A percentile compares a stretch with the other conserved stretches of the same genome.
Conservation (phyloP, 1,140 invertebrate genomes). For the Magallana gigas region DNA sequence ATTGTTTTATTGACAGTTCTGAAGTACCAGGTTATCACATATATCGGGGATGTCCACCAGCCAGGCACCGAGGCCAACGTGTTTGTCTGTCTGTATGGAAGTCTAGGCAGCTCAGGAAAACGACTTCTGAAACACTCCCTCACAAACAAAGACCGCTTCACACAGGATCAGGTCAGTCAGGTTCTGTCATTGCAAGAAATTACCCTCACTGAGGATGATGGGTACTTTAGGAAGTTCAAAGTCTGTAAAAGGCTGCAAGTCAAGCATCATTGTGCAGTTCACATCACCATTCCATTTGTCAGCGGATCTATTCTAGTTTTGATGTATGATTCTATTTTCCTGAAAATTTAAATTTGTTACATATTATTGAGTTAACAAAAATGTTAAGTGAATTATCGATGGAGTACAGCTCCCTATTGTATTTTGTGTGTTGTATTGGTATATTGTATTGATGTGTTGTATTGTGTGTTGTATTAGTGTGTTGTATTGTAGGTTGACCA, state of each 20-base stretch:
- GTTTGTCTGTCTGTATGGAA: slow-evolving; percentile 69
- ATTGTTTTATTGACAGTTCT: slow-evolving; percentile 59
- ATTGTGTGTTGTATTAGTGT: not conserved
- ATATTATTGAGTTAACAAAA: too few species aligned
- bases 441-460: not conserved
- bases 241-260: too few species aligned
- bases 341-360: too few species aligned
- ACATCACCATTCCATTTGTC: too few species aligned
- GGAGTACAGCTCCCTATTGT: too few species aligned
- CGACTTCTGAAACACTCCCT: slow-evolving; percentile 66
- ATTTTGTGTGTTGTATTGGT: not conserved
- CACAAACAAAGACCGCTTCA: slow-evolving; percentile 66
- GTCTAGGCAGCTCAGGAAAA: slow-evolving; percentile 69
- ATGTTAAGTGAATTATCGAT: too few species aligned
- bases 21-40: slow-evolving; percentile 72
- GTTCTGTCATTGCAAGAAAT: not conserved
- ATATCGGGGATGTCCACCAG: slow-evolving; percentile 68
- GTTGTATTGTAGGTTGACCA: slow-evolving; percentile 58
- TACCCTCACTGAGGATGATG: not conserved
- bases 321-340: too few species aligned
- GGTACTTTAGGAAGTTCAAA: not conserved
- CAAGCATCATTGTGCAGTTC: too few species aligned
- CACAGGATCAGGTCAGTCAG: slow-evolving; percentile 65
- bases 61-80: slow-evolving; percentile 71
- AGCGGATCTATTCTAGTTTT: too few species aligned